Conservation (phyloP, 2,888 invertebrate genomes). For the Eurytoma adleriae region DNA sequence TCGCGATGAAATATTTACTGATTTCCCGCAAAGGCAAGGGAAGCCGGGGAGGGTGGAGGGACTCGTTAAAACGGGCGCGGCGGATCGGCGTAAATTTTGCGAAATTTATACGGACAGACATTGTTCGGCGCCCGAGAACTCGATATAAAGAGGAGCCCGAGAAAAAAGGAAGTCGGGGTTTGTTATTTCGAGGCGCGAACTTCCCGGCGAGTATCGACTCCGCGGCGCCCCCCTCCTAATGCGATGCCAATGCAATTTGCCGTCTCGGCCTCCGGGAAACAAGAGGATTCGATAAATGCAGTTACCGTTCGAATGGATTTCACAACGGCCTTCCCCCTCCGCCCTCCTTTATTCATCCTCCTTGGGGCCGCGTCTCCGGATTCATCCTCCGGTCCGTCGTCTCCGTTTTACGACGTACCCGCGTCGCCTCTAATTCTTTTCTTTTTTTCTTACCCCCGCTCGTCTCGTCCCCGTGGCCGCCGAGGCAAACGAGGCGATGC, state of each 20-base stretch:
- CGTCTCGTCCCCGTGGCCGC: not conserved
- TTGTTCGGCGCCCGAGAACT: not conserved
- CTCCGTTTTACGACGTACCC: too few relatives aligned
- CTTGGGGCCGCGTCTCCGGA: not conserved
- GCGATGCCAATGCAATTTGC: constrained; percentile 57
- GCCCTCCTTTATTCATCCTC: not conserved
- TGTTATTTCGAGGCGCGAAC: constrained; percentile 43
- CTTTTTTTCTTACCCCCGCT: not conserved
- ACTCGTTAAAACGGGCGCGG: constrained; percentile 25
- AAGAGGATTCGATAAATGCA: constrained; percentile 54
- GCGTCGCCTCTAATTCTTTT: constrained; percentile 30
- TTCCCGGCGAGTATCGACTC: constrained; percentile 37
- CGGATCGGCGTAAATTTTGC: constrained; percentile 32
- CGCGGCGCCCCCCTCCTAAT: constrained; percentile 19
- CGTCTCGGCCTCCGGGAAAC: constrained; percentile 36
- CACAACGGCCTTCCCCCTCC: not conserved
- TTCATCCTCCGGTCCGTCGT: not conserved
- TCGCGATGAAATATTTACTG: constrained; percentile 48
- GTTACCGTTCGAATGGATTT: constrained; percentile 51
- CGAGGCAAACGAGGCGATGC: not conserved
- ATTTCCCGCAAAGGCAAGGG: constrained; percentile 17
- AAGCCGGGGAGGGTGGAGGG: not conserved
- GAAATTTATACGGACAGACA: constrained; percentile 8
- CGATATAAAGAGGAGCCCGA: constrained; percentile 5
- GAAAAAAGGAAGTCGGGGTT: constrained; percentile 6